Evolutionary conservation across 2,113 vertebrate genomes (phyloP), one percentile per base, ranked within the genome.

Genomic region (Mixornis gularis): DNA sequence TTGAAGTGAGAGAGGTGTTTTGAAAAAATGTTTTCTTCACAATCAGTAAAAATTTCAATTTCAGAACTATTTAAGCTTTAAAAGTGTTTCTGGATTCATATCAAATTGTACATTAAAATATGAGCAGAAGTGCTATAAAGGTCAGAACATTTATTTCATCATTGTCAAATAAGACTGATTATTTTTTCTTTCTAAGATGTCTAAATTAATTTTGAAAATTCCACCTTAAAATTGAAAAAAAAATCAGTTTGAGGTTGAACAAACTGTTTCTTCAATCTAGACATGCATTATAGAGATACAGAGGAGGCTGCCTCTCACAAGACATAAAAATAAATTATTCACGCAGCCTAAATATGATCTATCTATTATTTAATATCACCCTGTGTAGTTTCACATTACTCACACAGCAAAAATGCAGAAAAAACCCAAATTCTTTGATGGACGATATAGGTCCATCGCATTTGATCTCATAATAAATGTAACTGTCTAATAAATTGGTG

Each of bases 301-400:
- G 56, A 79, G 51, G 51, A 82, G 43, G 32, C 26, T 85, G 74
- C 59, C 38, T 87, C 80, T 89, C 69, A 65, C 63, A 94, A 89
- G 81, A 69, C 59, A 91, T 85, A 87, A 90, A 77, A 87, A 65
- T 96, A 73, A 95, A 95, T 94, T 93, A 95, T 96, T 95, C 60
- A 93, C 21, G 9, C 30, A 44, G 85, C 65, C 86, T 94, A 94
- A 94, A 92, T 95, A 88, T 4, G 0, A 63, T 24, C 10, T 59
- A 94, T 95, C 84, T 51, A 90, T 96, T 94, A 95, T 96, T 95
- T 89, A 95, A 40, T 36, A 92, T 72, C 6, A 1, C 36, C 49
- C 41, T 76, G 63, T 60, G 90, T 62, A 27, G 53, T 81, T 93
- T 93, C 70, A 59, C 24, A 27, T 89, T 38, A 89, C 77, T 49